Conservation (phyloP, 2,113 vertebrate genomes). For the Megalops atlanticus region DNA sequence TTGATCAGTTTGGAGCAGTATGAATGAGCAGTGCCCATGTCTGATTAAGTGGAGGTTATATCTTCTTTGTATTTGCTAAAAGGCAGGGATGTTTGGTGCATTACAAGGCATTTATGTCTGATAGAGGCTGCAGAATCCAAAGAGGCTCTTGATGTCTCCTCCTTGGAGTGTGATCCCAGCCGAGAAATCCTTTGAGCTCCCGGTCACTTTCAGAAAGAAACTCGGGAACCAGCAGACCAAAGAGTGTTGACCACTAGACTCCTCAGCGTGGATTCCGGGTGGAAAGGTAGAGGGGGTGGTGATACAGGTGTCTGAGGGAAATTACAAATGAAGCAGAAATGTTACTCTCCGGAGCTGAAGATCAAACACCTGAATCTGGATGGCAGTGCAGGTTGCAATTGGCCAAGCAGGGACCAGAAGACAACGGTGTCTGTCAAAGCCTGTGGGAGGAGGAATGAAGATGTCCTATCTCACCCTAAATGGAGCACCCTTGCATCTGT, state of each 20-base stretch:
- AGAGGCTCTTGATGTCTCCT: too few relatives aligned
- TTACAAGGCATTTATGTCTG: too few relatives aligned
- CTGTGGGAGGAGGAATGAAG: conserved; percentile 54
- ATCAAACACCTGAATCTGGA: conserved; percentile 65
- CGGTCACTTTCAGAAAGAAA: not conserved
- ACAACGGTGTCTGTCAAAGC: conserved; percentile 67
- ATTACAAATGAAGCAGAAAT: conserved; percentile 73
- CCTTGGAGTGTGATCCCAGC: too few relatives aligned
- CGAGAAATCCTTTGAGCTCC: too few relatives aligned
- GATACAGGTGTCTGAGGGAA: conserved; percentile 66
- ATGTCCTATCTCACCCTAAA: conserved; percentile 7
- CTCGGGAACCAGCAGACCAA: conserved; percentile 59
- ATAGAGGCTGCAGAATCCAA: too few relatives aligned
- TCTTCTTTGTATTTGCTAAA: too few relatives aligned
- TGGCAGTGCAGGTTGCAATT: conserved; percentile 74
- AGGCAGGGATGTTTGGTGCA: too few relatives aligned
- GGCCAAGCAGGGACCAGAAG: conserved; percentile 66
- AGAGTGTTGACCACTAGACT: conserved; percentile 59
- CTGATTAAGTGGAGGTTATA: too few relatives aligned
- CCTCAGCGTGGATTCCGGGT: conserved; percentile 67
- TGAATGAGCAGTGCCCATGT: too few relatives aligned
- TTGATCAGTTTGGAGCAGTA: too few relatives aligned
- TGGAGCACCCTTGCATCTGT: not conserved
- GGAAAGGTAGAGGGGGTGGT: conserved; percentile 75
- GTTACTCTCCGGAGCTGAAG: conserved; percentile 62